Conservation (phyloP, 2,888 invertebrate species). For the Trissolcus japonicus region DNA sequence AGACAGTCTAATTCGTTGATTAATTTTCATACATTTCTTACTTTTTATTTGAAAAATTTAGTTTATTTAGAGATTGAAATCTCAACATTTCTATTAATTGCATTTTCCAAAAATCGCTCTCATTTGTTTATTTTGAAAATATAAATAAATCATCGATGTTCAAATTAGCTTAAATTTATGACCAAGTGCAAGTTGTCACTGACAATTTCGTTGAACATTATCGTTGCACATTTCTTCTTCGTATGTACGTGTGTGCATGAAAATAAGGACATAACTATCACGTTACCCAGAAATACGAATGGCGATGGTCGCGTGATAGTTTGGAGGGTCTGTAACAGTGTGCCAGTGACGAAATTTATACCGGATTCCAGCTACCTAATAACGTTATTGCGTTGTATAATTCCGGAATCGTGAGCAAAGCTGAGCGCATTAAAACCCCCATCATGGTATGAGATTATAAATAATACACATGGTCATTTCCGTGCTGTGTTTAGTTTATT, state of each 20-base stretch:
- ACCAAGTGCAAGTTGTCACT: conserved; percentile 20
- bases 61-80: too few relatives aligned
- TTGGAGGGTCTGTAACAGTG: conserved; percentile 53
- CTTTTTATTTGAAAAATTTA: too few relatives aligned
- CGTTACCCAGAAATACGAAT: conserved; percentile 53
- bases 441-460: conserved; percentile 67
- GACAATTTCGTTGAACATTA: conserved; percentile 46
- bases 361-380: conserved; percentile 74
- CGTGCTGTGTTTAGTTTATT: conserved; percentile 75
- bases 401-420: conserved; percentile 62
- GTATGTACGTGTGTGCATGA: conserved; percentile 21
- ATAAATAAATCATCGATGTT: conserved; percentile 15
- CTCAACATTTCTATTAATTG: not conserved
- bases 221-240: conserved; percentile 40
- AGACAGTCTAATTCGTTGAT: not conserved
- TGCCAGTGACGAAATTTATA: conserved; percentile 71
- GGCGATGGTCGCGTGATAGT: conserved; percentile 46
- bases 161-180: conserved; percentile 26
- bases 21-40: conserved; percentile 5
- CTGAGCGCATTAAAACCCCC: conserved; percentile 69
- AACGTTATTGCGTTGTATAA: conserved; percentile 74
- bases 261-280: conserved; percentile 36
- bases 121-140: conserved; percentile 7
- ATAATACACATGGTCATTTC: conserved; percentile 73
- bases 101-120: not conserved